These are phyloP conservation scores for Lasioglossum albipes DNA, from an alignment of 1,140 invertebrate genomes.

Conservation along the genomic window DNA sequence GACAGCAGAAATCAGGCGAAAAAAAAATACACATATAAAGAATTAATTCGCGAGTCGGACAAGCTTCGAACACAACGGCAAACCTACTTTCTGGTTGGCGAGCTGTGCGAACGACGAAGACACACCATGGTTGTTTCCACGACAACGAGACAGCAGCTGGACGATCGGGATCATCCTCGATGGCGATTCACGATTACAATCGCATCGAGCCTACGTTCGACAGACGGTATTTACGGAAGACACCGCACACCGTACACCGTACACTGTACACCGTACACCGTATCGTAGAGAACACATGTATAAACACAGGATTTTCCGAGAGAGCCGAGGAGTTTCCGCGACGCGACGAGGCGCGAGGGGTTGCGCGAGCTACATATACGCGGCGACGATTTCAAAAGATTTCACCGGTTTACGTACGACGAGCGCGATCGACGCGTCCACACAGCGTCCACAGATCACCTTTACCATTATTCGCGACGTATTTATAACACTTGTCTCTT, in stretches of 20 bases:
- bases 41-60: no score
- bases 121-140: conserved; percentile 25
- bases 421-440: neutral
- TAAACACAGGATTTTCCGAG: neutral
- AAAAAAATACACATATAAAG: no score
- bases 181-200: no score
- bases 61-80: no score
- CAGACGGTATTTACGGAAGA: neutral
- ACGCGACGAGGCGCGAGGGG: no score
- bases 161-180: neutral
- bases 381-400: neutral
- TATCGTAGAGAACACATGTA: neutral
- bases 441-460: neutral
- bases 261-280: neutral
- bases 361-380: neutral
- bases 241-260: neutral
- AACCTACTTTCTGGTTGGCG: conserved; percentile 32
- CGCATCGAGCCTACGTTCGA: neutral
- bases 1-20: no score
- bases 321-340: no score
- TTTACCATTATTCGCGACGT: neutral
- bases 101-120: neutral
- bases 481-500: conserved; percentile 9
- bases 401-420: neutral
- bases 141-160: conserved; percentile 3